A percentile compares a stretch with the other conserved stretches of the same genome.
Conservation (phyloP, 2,797 vertebrate genomes). For the Hyperoplus immaculatus region DNA sequence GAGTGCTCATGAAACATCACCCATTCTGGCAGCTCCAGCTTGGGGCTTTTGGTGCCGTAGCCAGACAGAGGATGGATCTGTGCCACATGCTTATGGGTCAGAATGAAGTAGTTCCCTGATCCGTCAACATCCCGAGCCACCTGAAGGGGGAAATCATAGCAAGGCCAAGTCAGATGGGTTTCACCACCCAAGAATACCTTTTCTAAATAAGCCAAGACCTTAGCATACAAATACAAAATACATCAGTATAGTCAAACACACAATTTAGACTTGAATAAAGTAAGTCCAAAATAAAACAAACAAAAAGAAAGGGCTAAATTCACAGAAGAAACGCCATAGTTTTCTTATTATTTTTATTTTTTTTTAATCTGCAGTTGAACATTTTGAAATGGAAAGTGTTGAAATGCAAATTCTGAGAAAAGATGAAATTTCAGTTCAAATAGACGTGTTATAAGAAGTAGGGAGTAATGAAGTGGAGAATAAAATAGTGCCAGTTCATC, state of each 20-base stretch:
- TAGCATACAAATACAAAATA: not conserved
- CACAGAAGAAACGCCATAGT: not conserved
- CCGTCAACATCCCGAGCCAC: slow-evolving; percentile 93
- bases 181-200: not conserved
- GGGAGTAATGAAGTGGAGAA: not conserved
- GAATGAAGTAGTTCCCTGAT: slow-evolving; percentile 92
- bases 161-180: slow-evolving; percentile 23
- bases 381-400: not conserved
- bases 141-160: slow-evolving; percentile 70
- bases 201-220: not conserved
- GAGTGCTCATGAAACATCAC: slow-evolving; percentile 92
- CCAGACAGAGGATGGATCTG: slow-evolving; percentile 90
- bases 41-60: slow-evolving; percentile 83
- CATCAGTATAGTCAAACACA: not conserved
- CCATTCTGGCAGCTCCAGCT: slow-evolving; percentile 90
- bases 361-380: not conserved
- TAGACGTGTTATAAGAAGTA: not conserved
- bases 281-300: not conserved
- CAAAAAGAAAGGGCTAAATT: not conserved
- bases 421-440: not conserved
- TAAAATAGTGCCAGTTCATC: not conserved
- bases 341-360: too few relatives aligned
- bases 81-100: slow-evolving; percentile 92
- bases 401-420: not conserved
- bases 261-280: not conserved